A percentile compares a stretch with the other conserved stretches of the same genome.
Evolutionary conservation across 2,113 vertebrate species (phyloP).

Genomic region (Dromaius novaehollandiae): DNA sequence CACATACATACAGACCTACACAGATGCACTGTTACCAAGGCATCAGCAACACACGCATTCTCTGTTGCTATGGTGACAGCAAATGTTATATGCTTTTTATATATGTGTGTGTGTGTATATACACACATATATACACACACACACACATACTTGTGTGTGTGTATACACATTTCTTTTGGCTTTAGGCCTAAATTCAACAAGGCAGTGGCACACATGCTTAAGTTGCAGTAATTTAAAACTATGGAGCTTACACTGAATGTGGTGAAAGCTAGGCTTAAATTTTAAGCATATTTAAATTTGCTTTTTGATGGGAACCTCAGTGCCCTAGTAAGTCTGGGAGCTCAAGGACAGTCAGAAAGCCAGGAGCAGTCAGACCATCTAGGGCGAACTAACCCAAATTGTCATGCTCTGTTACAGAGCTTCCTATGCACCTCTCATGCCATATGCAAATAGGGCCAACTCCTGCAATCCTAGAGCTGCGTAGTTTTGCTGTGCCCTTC

Average conservation of each 20-base stretch:
- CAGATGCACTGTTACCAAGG: background rate
- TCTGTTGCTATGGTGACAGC: background rate
- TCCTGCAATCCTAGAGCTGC: background rate
- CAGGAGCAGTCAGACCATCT: background rate
- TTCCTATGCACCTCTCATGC: background rate
- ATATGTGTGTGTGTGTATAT: background rate
- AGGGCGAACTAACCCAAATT: background rate
- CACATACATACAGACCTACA: background rate
- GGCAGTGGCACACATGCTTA: rapidly evolving
- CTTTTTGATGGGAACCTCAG: background rate
- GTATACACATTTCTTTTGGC: background rate
- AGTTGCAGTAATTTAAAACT: background rate
- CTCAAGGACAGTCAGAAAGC: background rate
- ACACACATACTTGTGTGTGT: background rate
- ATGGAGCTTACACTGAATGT: background rate
- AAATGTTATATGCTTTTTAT: background rate
- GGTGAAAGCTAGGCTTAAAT: background rate
- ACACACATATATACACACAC: background rate
- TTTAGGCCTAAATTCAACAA: background rate
- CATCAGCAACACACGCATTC: background rate
- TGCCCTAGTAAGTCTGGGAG: background rate
- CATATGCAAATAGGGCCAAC: background rate
- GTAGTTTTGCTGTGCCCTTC: background rate
- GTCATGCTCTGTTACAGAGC: background rate
- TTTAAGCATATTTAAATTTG: background rate